Evolutionary conservation across 2,888 invertebrate species (phyloP).

Genomic region (Lycaena phlaeas): DNA sequence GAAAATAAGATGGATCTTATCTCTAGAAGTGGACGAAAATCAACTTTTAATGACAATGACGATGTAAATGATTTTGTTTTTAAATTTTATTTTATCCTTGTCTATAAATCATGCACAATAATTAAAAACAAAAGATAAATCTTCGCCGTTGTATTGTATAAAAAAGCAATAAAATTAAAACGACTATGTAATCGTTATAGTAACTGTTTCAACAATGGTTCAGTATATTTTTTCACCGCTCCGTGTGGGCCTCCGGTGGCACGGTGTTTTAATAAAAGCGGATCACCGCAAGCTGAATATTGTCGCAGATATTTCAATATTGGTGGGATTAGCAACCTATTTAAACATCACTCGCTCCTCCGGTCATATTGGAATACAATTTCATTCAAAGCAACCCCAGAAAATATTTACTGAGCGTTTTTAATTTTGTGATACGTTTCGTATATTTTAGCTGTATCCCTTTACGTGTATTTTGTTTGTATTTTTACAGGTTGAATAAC

Average conservation of each 20-base stretch:
- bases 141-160: neutral
- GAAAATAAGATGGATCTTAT: too few relatives aligned
- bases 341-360: constrained; percentile 58
- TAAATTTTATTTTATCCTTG: too few relatives aligned
- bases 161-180: constrained; percentile 10
- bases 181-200: constrained; percentile 24
- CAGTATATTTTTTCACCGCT: constrained; percentile 36
- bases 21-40: too few relatives aligned
- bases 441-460: constrained; percentile 6
- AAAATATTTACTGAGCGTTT: constrained; percentile 61
- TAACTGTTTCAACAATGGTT: constrained; percentile 24
- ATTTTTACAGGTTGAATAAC: too few relatives aligned
- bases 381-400: constrained; percentile 51
- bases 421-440: constrained; percentile 39
- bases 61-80: too few relatives aligned
- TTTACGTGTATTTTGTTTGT: neutral
- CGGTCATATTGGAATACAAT: constrained; percentile 65
- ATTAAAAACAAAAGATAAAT: too few relatives aligned
- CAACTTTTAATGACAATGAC: too few relatives aligned
- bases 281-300: constrained; percentile 63
- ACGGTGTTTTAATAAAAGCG: constrained; percentile 68
- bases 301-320: constrained; percentile 72
- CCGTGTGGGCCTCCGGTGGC: constrained; percentile 41
- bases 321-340: constrained; percentile 69
- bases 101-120: neutral